A percentile compares a stretch with the other conserved stretches of the same genome.
These are phyloP conservation scores for Teleogryllus occipitalis DNA, from an alignment of 1,140 invertebrate genomes.

Conservation along the genomic window DNA sequence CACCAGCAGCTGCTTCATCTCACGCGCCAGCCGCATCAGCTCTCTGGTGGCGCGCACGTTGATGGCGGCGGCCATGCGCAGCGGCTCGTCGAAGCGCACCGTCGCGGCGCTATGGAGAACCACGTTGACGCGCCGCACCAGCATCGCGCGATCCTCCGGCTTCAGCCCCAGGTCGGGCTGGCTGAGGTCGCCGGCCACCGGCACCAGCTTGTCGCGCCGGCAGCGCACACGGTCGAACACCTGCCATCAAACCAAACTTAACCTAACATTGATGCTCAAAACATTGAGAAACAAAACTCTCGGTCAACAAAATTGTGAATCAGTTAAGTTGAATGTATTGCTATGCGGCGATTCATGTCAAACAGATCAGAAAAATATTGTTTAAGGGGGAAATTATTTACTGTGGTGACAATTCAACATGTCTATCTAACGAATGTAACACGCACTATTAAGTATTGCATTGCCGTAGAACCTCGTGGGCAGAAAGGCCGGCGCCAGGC, in stretches of 20 bases:
- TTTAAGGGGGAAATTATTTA: too few relatives aligned
- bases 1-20: neutral
- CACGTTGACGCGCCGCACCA: constrained; percentile 24
- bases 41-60: constrained; percentile 22
- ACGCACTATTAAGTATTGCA: too few relatives aligned
- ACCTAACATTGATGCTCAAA: too few relatives aligned
- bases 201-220: constrained; percentile 48
- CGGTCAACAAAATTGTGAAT: too few relatives aligned
- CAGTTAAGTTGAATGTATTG: too few relatives aligned
- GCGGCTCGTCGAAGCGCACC: constrained; percentile 75
- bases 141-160: constrained; percentile 24
- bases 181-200: constrained; percentile 58
- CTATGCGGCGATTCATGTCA: too few relatives aligned
- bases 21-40: neutral
- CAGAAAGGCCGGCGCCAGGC: too few relatives aligned
- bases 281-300: too few relatives aligned
- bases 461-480: too few relatives aligned
- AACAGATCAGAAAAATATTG: too few relatives aligned
- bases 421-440: too few relatives aligned
- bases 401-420: too few relatives aligned
- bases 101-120: constrained; percentile 82
- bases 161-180: constrained; percentile 47
- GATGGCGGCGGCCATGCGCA: constrained; percentile 53
- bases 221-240: constrained; percentile 46
- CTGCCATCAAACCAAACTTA: constrained; percentile 32